A percentile compares a stretch with the other conserved stretches of the same genome.
Conservation (phyloP, 2,797 vertebrate species). For the Galaxias olidus region DNA sequence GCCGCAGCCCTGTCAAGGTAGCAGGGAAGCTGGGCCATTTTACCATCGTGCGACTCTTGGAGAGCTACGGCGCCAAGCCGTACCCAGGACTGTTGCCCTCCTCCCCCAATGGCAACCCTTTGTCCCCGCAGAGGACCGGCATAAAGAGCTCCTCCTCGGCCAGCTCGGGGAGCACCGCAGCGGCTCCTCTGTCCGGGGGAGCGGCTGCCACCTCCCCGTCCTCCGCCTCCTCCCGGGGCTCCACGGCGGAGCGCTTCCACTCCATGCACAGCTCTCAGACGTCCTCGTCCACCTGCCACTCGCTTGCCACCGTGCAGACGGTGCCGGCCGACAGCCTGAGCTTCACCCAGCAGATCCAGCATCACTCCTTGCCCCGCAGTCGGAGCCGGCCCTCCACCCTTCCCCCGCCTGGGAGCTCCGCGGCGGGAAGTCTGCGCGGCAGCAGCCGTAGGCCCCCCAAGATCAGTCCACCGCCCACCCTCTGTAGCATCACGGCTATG, state of each 20-base stretch:
- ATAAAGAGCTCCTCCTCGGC: slow-evolving; percentile 49
- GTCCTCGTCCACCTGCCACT: slow-evolving; percentile 75
- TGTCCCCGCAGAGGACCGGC: slow-evolving; percentile 54
- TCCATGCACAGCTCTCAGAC: slow-evolving; percentile 78
- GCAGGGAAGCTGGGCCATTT: slow-evolving; percentile 74
- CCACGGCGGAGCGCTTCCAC: slow-evolving; percentile 73
- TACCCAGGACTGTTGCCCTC: slow-evolving; percentile 59
- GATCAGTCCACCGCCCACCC: slow-evolving; percentile 43
- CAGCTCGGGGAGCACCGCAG: slow-evolving; percentile 35
- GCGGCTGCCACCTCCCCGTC: slow-evolving; percentile 60
- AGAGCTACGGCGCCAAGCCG: slow-evolving; percentile 73
- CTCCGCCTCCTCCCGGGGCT: slow-evolving; percentile 74
- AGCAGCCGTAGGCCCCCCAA: slow-evolving; percentile 61
- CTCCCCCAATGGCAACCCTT: slow-evolving; percentile 34
- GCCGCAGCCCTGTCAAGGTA: slow-evolving; percentile 76
- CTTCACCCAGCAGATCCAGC: slow-evolving; percentile 81
- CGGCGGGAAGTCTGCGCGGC: slow-evolving; percentile 60
- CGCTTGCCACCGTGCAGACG: slow-evolving; percentile 75
- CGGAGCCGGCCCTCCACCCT: slow-evolving; percentile 76
- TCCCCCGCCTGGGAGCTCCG: slow-evolving; percentile 59
- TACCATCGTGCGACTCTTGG: slow-evolving; percentile 73
- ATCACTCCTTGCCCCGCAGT: slow-evolving; percentile 79
- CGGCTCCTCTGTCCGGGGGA: slow-evolving; percentile 19
- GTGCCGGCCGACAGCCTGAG: slow-evolving; percentile 79
- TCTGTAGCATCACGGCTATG: slow-evolving; percentile 56